Conservation (phyloP, 2,113 vertebrate species). For the Vidua chalybeata region DNA sequence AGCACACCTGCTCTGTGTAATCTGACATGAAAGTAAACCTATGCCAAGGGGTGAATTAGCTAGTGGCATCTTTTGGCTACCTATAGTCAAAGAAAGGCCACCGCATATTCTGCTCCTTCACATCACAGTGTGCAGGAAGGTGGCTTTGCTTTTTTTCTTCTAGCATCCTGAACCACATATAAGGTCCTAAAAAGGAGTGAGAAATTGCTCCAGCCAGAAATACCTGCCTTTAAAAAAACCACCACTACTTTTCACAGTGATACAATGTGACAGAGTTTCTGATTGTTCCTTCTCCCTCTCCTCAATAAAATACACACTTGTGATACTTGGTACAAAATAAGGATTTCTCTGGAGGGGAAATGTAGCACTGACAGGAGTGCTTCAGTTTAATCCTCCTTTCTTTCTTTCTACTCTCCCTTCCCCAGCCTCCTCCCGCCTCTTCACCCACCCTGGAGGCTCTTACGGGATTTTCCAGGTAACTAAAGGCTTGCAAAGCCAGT, state of each 20-base stretch:
- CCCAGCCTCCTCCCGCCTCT: neutral
- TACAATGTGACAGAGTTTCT: conserved; percentile 18
- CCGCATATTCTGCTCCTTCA: neutral
- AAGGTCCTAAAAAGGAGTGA: neutral
- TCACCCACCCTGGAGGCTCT: neutral
- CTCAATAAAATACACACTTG: conserved; percentile 1
- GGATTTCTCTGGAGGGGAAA: conserved; percentile 46
- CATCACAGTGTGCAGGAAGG: fast-evolving
- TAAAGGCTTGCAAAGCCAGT: conserved; percentile 46
- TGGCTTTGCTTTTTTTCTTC: neutral
- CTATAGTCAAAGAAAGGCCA: neutral
- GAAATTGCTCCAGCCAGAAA: neutral
- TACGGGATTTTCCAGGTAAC: conserved; percentile 9
- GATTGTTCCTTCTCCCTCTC: conserved; percentile 23
- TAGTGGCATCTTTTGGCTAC: neutral
- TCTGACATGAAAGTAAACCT: neutral
- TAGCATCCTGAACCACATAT: neutral
- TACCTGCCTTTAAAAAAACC: neutral
- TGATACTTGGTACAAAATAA: neutral
- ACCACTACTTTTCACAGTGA: neutral
- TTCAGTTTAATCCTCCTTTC: conserved; percentile 41
- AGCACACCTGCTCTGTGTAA: neutral
- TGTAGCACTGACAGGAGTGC: neutral
- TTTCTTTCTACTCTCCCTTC: neutral
- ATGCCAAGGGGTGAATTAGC: neutral